These are phyloP conservation scores for Anisognathus igniventris DNA, from an alignment of 2,797 vertebrate species.

Conservation along the genomic window DNA sequence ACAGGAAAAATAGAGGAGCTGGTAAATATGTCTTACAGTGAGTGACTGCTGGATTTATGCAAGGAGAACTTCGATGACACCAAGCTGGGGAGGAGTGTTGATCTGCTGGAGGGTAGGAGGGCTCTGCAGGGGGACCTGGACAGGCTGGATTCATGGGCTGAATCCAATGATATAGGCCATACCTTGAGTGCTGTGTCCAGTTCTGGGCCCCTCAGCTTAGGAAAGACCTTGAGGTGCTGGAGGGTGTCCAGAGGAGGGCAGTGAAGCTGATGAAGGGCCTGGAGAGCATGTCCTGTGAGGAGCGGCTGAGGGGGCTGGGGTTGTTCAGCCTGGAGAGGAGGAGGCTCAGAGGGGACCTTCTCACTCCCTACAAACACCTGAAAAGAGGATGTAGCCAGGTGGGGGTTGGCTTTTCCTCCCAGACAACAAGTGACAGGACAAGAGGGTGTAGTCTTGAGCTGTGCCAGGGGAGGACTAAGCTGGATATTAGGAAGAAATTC, in stretches of 20 bases:
- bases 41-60: not conserved
- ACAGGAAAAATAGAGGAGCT: not conserved
- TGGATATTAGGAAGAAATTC: not conserved
- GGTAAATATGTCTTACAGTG: not conserved
- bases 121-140: not conserved
- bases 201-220: not conserved
- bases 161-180: rapidly evolving
- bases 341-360: not conserved
- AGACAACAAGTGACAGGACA: not conserved
- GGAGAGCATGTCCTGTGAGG: not conserved
- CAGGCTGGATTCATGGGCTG: not conserved
- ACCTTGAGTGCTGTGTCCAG: not conserved
- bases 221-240: not conserved
- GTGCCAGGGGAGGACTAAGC: not conserved
- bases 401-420: rapidly evolving
- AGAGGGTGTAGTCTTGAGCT: not conserved
- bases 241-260: not conserved
- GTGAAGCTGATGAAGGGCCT: not conserved
- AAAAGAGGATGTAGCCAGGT: not conserved
- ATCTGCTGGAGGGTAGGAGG: not conserved
- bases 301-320: not conserved
- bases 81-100: not conserved
- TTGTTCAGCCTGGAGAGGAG: not conserved
- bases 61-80: not conserved
- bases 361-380: too few relatives aligned